A percentile compares a stretch with the other conserved stretches of the same genome.
Evolutionary conservation across 2,797 vertebrate species (phyloP).

Genomic region (Poecilia wingei): DNA sequence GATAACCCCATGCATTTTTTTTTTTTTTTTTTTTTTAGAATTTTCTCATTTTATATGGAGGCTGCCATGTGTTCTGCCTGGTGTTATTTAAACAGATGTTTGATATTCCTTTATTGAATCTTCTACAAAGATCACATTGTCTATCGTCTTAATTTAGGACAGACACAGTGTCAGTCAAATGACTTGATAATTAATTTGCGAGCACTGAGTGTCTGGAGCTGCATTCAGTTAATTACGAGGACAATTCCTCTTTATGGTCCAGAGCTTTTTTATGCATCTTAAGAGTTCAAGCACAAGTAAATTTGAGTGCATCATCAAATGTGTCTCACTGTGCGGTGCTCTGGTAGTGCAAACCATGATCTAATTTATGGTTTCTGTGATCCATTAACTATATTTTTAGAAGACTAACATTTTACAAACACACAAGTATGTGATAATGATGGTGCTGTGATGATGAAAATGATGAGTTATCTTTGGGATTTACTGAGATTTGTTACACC

Average conservation of each 20-base stretch:
- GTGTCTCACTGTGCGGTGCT: not conserved
- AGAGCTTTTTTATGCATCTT: slow-evolving; percentile 55
- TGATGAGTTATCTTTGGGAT: slow-evolving; percentile 32
- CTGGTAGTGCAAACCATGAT: slow-evolving; percentile 3
- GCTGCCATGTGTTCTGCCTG: not conserved
- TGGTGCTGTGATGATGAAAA: slow-evolving; percentile 28
- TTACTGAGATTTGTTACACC: slow-evolving; percentile 46
- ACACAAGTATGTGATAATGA: slow-evolving; percentile 39
- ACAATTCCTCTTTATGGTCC: slow-evolving; percentile 69
- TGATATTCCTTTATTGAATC: slow-evolving; percentile 35
- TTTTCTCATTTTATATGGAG: not conserved
- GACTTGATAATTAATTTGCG: slow-evolving; percentile 79
- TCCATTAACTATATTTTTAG: slow-evolving; percentile 13
- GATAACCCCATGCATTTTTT: not conserved
- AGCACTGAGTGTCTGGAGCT: slow-evolving; percentile 51
- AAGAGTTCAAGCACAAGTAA: slow-evolving; percentile 53
- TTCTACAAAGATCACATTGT: slow-evolving; percentile 44
- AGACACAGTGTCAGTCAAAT: slow-evolving; percentile 73
- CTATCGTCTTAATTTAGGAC: slow-evolving; percentile 57
- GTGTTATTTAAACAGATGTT: not conserved
- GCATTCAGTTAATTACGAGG: slow-evolving; percentile 71
- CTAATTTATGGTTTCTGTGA: slow-evolving; percentile 18
- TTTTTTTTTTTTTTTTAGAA: slow-evolving; percentile 5
- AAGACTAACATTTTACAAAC: slow-evolving; percentile 34
- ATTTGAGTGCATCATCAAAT: slow-evolving; percentile 41